phyloP scores from a whole-genome alignment of 2,888 invertebrate species.

The Megaustenia siamemsis region DNA sequence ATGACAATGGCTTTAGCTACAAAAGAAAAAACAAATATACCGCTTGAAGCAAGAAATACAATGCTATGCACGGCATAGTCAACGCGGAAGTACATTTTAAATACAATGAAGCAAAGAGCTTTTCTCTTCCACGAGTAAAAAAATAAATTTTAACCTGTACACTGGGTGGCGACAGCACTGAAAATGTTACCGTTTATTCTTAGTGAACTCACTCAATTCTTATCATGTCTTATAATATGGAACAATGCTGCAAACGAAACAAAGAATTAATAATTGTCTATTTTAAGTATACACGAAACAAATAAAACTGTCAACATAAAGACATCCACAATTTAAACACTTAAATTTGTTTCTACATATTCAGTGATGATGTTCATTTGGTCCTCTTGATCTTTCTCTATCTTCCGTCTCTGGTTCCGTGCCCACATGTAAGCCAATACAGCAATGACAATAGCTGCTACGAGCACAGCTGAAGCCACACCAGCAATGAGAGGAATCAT shows the following conservation, averaged over 20 bases:
- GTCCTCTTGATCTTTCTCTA: slow-evolving; percentile 56
- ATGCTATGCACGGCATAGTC: too few species aligned
- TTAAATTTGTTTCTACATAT: slow-evolving; percentile 41
- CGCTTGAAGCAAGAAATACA: too few species aligned
- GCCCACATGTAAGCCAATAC: slow-evolving; percentile 57
- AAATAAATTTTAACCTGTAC: not conserved
- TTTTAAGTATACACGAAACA: not conserved
- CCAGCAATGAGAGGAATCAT: slow-evolving; percentile 56
- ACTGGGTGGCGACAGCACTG: not conserved
- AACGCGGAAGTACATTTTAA: too few species aligned
- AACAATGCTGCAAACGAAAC: not conserved
- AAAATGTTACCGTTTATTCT: not conserved
- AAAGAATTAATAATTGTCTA: not conserved
- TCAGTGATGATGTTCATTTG: slow-evolving; percentile 58
- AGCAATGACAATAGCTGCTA: slow-evolving; percentile 55
- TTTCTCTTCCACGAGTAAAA: too few species aligned
- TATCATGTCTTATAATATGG: not conserved
- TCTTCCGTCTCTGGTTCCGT: slow-evolving; percentile 51
- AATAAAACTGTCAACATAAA: not conserved
- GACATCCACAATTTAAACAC: not conserved
- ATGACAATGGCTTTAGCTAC: too few species aligned
- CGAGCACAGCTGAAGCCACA: slow-evolving; percentile 50
- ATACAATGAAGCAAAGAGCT: too few species aligned
- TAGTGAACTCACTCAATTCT: not conserved
- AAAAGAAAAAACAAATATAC: too few species aligned